A percentile compares a stretch with the other conserved stretches of the same genome.
Evolutionary conservation across 2,797 vertebrate genomes (phyloP).

Genomic region (Hydrolagus colliei): DNA sequence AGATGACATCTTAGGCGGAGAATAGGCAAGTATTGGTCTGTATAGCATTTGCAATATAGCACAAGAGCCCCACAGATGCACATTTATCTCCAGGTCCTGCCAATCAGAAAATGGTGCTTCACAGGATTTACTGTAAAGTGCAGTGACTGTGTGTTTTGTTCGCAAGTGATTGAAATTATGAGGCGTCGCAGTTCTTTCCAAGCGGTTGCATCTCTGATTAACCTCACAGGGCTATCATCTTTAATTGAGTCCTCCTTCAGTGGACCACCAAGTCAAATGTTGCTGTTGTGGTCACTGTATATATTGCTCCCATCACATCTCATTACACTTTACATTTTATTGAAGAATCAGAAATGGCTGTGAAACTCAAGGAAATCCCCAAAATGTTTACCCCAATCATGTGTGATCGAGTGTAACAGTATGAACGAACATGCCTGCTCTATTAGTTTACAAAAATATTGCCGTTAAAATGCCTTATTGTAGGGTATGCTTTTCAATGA

Average conservation of each 20-base stretch:
- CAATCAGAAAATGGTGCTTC: neutral
- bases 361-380: neutral
- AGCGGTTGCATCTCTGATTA: neutral
- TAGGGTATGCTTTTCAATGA: neutral
- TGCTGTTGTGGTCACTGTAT: neutral
- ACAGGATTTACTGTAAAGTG: neutral
- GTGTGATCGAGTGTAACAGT: neutral
- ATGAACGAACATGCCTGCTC: neutral
- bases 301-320: constrained; percentile 15
- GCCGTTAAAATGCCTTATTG: neutral
- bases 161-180: neutral
- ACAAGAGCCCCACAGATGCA: too few relatives aligned
- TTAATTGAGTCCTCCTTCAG: constrained; percentile 9
- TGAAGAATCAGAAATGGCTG: neutral
- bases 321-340: constrained; percentile 19
- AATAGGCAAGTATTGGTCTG: neutral
- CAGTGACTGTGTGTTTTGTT: neutral
- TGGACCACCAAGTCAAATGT: constrained; percentile 22
- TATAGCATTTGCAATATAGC: neutral
- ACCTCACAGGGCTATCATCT: constrained; percentile 16
- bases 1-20: neutral
- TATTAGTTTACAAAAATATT: neutral
- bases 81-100: too few relatives aligned
- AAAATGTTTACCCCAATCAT: too few relatives aligned
- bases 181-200: neutral